Conservation (phyloP, 2,888 invertebrate species). For the Pterostichus madidus region DNA sequence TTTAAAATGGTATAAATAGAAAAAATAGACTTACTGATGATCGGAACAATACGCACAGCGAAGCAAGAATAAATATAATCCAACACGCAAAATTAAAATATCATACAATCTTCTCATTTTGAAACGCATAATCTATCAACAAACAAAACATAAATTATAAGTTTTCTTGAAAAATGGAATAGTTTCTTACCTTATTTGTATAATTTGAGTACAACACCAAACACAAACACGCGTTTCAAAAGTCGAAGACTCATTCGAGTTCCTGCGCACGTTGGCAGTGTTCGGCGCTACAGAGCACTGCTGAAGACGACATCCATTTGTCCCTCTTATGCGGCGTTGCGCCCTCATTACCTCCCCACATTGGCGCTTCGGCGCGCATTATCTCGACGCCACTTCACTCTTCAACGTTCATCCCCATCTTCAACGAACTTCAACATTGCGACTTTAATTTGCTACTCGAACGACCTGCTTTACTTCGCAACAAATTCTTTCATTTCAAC, state of each 20-base stretch:
- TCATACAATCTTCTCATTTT: conserved; percentile 42
- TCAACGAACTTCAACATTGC: conserved; percentile 57
- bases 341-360: conserved; percentile 44
- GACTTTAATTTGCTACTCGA: conserved; percentile 58
- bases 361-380: conserved; percentile 49
- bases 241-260: conserved; percentile 9
- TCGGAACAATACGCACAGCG: conserved; percentile 51
- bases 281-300: conserved; percentile 45
- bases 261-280: conserved; percentile 20
- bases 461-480: conserved; percentile 58
- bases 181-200: conserved; percentile 4
- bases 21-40: conserved; percentile 53
- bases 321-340: conserved; percentile 58
- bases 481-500: conserved; percentile 25
- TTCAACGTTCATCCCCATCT: not conserved
- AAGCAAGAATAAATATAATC: conserved; percentile 38
- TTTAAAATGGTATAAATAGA: not conserved
- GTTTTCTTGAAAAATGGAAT: not conserved
- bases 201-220: not conserved
- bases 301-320: conserved; percentile 50
- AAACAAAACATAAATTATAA: conserved; percentile 3
- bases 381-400: conserved; percentile 46
- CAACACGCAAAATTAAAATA: conserved; percentile 46
- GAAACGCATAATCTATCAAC: conserved; percentile 4
- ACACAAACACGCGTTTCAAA: not conserved